These are phyloP conservation scores for Antigone vipio DNA, from an alignment of 2,113 vertebrate genomes.

Conservation along the genomic window DNA sequence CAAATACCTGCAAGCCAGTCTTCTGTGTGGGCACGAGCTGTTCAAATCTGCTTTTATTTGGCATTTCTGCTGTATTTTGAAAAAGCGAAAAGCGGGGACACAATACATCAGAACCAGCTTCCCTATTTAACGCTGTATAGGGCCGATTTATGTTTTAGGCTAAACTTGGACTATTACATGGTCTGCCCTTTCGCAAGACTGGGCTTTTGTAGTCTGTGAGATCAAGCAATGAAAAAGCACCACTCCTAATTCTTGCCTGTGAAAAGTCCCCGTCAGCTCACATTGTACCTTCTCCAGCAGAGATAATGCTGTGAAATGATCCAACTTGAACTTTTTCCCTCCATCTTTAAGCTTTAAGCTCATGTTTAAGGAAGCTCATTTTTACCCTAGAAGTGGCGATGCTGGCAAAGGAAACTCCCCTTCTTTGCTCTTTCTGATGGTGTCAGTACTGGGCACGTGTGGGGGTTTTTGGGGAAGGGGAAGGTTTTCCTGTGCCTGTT, in stretches of 20 bases:
- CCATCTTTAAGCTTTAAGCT: background rate
- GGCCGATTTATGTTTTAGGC: background rate
- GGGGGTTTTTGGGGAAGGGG: background rate
- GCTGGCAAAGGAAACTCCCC: background rate
- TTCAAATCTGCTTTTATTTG: background rate
- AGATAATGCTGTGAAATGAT: background rate
- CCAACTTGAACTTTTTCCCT: background rate
- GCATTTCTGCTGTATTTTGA: background rate
- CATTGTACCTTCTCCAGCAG: background rate
- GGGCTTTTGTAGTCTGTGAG: background rate
- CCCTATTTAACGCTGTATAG: background rate
- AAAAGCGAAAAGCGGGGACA: background rate
- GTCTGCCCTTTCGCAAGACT: background rate
- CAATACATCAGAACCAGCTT: background rate
- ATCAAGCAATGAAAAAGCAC: background rate
- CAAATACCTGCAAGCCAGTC: background rate
- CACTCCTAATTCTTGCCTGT: background rate
- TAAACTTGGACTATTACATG: background rate
- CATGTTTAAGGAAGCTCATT: background rate
- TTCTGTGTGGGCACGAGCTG: fast-evolving
- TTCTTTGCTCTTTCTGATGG: background rate
- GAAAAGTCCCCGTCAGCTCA: background rate
- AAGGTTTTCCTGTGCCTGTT: background rate
- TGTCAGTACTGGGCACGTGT: fast-evolving
- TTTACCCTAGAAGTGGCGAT: background rate